Evolutionary conservation across 2,113 vertebrate genomes (phyloP).

Genomic region (Vireo altiloquus): DNA sequence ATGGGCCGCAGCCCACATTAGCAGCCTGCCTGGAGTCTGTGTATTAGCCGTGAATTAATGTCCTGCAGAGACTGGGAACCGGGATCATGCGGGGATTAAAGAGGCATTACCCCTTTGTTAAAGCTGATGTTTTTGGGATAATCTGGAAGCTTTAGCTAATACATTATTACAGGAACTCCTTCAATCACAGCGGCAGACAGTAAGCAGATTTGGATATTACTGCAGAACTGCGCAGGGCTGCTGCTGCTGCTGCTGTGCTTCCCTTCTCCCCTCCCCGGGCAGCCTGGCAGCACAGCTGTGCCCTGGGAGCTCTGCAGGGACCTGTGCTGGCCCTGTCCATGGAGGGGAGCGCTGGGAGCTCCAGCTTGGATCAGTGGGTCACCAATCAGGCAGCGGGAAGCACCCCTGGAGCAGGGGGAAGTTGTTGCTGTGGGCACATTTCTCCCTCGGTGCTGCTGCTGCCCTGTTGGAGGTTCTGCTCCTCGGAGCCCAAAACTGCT

Average conservation of each 20-base stretch:
- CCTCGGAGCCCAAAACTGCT: background rate
- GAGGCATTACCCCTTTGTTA: slow-evolving; percentile 75
- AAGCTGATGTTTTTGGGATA: slow-evolving; percentile 74
- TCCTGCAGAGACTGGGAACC: slow-evolving; percentile 60
- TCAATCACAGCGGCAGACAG: slow-evolving; percentile 68
- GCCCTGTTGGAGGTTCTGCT: background rate
- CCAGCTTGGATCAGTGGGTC: background rate
- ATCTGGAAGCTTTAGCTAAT: slow-evolving; percentile 75
- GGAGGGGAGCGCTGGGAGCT: background rate
- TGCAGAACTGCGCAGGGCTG: background rate
- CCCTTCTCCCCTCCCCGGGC: background rate
- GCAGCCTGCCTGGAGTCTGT: slow-evolving; percentile 43
- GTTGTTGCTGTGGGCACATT: background rate
- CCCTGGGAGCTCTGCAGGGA: background rate
- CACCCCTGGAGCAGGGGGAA: background rate
- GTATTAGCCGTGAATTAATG: slow-evolving; percentile 73
- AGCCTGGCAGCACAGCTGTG: background rate
- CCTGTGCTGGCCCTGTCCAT: background rate
- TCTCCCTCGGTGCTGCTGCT: background rate
- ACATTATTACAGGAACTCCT: slow-evolving; percentile 72
- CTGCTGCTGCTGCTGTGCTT: slow-evolving; percentile 9
- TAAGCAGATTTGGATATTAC: slow-evolving; percentile 73
- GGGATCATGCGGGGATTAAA: slow-evolving; percentile 69
- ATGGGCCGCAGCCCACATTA: background rate
- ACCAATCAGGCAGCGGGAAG: background rate